phyloP scores from a whole-genome alignment of 1,140 invertebrate genomes.

The Drosophila jambulina region DNA sequence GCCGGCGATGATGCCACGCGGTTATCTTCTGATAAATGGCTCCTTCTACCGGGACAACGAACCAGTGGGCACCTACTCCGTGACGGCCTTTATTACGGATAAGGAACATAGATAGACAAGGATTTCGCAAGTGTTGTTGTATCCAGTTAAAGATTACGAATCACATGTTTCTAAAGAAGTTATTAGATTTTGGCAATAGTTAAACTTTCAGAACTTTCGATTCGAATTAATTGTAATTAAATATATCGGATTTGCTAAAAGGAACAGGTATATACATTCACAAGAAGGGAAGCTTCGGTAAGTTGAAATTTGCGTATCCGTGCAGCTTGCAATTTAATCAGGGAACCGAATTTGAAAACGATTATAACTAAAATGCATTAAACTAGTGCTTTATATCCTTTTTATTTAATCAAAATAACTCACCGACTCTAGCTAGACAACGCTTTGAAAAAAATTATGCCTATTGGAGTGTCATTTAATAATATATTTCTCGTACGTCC shows the following conservation, averaged over 20 bases:
- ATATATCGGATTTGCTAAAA: neutral
- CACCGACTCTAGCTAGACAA: too few species aligned
- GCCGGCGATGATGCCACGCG: slow-evolving; percentile 11
- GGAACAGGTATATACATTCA: too few species aligned
- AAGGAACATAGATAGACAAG: neutral
- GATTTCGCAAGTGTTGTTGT: neutral
- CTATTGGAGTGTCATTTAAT: slow-evolving; percentile 35
- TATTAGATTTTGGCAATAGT: neutral
- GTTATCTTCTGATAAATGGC: neutral
- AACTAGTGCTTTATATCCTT: neutral
- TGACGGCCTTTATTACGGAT: neutral
- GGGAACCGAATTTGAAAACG: too few species aligned
- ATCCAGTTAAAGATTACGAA: neutral
- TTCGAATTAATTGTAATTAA: neutral
- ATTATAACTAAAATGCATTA: too few species aligned
- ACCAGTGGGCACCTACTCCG: neutral
- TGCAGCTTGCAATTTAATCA: too few species aligned
- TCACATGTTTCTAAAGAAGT: neutral
- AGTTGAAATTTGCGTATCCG: too few species aligned
- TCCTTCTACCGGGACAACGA: neutral
- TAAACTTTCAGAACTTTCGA: neutral
- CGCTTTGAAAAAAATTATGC: neutral
- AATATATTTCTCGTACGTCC: slow-evolving; percentile 5
- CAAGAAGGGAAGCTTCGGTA: too few species aligned
- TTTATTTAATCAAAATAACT: neutral